A percentile compares a stretch with the other conserved stretches of the same genome.
phyloP scores from a whole-genome alignment of 2,888 invertebrate species.

The Phortica magna region DNA sequence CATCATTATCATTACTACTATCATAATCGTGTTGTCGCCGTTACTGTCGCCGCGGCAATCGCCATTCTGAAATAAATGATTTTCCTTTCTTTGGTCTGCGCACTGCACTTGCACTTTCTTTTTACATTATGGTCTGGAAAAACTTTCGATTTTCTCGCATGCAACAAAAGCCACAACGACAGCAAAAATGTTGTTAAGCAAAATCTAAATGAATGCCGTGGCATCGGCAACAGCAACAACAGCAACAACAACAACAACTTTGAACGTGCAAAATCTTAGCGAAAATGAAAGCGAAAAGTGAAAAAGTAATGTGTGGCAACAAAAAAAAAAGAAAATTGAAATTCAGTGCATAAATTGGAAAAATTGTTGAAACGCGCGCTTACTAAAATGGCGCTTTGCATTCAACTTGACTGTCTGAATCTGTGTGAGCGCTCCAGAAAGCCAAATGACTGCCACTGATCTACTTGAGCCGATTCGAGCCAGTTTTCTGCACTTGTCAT shows the following conservation, averaged over 20 bases:
- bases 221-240: slow-evolving; percentile 38
- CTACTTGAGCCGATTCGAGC: too few relatives aligned
- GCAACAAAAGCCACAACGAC: slow-evolving; percentile 44
- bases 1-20: not conserved
- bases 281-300: slow-evolving; percentile 35
- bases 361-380: slow-evolving; percentile 17
- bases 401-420: too few relatives aligned
- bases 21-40: not conserved
- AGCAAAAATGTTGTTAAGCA: slow-evolving; percentile 52
- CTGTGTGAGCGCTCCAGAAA: too few relatives aligned
- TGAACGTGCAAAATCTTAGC: slow-evolving; percentile 28
- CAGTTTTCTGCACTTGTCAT: too few relatives aligned
- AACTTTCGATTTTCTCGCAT: slow-evolving; percentile 76
- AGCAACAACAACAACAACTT: slow-evolving; percentile 38
- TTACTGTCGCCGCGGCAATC: not conserved
- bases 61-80: slow-evolving; percentile 38
- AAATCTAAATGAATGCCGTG: slow-evolving; percentile 39
- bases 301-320: slow-evolving; percentile 35
- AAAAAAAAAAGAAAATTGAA: slow-evolving; percentile 26
- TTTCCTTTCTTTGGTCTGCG: slow-evolving; percentile 61
- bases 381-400: not conserved
- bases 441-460: too few relatives aligned
- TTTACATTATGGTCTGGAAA: slow-evolving; percentile 76
- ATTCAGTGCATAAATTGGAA: slow-evolving; percentile 28
- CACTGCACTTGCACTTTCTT: slow-evolving; percentile 77